phyloP scores from a whole-genome alignment of 1,140 invertebrate species.

The Protaetia brevitarsis region DNA sequence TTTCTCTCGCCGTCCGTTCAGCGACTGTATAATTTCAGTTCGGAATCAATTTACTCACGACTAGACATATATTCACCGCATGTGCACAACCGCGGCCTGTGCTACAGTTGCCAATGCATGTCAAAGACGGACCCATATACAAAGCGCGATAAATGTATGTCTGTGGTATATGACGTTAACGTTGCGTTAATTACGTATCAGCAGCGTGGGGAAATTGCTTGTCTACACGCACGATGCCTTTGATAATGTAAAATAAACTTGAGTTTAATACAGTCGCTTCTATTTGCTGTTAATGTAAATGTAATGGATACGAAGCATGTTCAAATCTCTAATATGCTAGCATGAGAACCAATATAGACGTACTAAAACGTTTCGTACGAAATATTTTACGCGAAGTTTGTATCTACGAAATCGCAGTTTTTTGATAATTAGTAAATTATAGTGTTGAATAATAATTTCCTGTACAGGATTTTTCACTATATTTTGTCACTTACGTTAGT shows the following conservation, averaged over 20 bases:
- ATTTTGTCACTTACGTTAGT: too few species aligned
- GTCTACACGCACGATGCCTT: background rate
- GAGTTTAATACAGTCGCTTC: background rate
- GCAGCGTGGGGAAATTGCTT: background rate
- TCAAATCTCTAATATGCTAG: background rate
- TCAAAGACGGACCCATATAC: too few species aligned
- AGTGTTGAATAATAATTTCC: too few species aligned
- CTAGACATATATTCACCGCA: background rate
- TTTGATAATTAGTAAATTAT: too few species aligned
- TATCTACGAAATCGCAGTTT: too few species aligned
- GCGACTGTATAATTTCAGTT: background rate
- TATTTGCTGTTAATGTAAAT: background rate
- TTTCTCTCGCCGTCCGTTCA: background rate
- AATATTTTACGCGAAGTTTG: too few species aligned
- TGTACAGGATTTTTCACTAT: too few species aligned
- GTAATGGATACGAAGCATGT: background rate
- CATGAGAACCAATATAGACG: too few species aligned
- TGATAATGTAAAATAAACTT: slow-evolving; percentile 8
- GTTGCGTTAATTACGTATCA: slow-evolving; percentile 13
- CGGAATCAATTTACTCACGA: slow-evolving; percentile 13
- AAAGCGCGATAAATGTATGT: background rate
- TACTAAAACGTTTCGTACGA: too few species aligned
- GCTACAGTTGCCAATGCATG: too few species aligned
- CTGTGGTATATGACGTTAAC: slow-evolving; percentile 12
- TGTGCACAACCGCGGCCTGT: too few species aligned